Conservation (phyloP, 2,113 vertebrate genomes). For the Hydrolagus affinis region DNA sequence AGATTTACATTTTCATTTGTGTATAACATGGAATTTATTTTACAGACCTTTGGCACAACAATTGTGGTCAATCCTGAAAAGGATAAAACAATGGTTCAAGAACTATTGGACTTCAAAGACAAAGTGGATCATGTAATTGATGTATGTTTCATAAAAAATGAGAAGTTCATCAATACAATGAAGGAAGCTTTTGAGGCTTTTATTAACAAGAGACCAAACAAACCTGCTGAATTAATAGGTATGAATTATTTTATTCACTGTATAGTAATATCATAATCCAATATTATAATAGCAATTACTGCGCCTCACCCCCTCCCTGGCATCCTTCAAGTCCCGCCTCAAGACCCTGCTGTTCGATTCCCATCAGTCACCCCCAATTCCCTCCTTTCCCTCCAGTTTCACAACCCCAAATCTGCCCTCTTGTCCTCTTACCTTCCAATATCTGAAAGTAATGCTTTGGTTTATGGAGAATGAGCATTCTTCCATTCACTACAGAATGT, state of each 20-base stretch:
- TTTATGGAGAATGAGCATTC: no score
- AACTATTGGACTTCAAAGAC: conserved; percentile 73
- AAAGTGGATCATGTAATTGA: conserved; percentile 69
- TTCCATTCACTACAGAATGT: no score
- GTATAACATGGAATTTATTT: conserved; percentile 6
- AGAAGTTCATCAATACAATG: conserved; percentile 68
- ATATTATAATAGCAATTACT: no score
- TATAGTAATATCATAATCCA: no score
- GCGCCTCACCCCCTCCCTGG: no score
- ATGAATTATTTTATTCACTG: conserved; percentile 30
- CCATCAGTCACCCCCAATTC: no score
- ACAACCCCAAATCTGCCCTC: no score
- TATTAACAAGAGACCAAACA: conserved; percentile 74
- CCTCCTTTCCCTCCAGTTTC: no score
- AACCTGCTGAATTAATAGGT: conserved; percentile 72
- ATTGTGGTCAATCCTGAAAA: conserved; percentile 74
- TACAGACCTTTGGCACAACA: conserved; percentile 65
- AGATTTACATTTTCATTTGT: conserved; percentile 38
- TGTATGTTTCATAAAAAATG: conserved; percentile 70
- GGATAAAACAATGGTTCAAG: conserved; percentile 73
- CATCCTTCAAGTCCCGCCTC: no score
- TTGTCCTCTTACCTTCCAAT: no score
- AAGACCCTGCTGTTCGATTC: no score
- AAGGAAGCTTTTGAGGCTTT: conserved; percentile 73
- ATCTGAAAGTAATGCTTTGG: no score